These are phyloP conservation scores for Epinotia bilunana DNA, from an alignment of 2,888 invertebrate species.

Conservation along the genomic window DNA sequence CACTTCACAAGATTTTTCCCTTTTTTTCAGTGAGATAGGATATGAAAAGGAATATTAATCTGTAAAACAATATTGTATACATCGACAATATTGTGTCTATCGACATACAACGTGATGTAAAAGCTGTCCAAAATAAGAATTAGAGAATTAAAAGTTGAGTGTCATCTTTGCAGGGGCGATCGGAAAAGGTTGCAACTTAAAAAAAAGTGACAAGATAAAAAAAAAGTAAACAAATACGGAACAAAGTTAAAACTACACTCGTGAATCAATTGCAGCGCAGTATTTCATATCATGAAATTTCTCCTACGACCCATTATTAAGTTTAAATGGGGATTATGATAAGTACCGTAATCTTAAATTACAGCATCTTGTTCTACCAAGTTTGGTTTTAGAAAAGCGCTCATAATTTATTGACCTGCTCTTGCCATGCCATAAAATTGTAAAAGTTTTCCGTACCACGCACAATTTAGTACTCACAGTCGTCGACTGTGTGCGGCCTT, in stretches of 20 bases:
- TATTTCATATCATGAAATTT: slow-evolving; percentile 61
- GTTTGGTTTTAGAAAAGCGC: slow-evolving; percentile 65
- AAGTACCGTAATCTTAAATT: slow-evolving; percentile 72
- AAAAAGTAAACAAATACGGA: not conserved
- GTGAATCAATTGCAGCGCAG: not conserved
- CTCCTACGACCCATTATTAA: slow-evolving; percentile 70
- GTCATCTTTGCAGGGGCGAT: too few species aligned
- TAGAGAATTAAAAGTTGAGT: too few species aligned
- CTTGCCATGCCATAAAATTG: slow-evolving; percentile 68
- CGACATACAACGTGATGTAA: too few species aligned
- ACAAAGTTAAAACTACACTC: not conserved
- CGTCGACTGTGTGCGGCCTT: slow-evolving; percentile 60
- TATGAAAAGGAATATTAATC: too few species aligned
- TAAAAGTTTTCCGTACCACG: slow-evolving; percentile 68
- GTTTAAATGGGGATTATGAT: slow-evolving; percentile 74
- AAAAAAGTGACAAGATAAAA: not conserved
- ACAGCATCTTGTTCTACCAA: slow-evolving; percentile 67
- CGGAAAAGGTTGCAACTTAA: too few species aligned
- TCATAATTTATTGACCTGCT: slow-evolving; percentile 70
- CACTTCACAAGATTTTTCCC: too few species aligned
- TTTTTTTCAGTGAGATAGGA: too few species aligned
- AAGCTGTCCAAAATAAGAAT: too few species aligned
- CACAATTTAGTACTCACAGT: slow-evolving; percentile 67
- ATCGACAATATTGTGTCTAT: too few species aligned
- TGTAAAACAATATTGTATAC: too few species aligned